Conservation (phyloP, 2,113 vertebrate genomes). For the Lipotes vexillifer region DNA sequence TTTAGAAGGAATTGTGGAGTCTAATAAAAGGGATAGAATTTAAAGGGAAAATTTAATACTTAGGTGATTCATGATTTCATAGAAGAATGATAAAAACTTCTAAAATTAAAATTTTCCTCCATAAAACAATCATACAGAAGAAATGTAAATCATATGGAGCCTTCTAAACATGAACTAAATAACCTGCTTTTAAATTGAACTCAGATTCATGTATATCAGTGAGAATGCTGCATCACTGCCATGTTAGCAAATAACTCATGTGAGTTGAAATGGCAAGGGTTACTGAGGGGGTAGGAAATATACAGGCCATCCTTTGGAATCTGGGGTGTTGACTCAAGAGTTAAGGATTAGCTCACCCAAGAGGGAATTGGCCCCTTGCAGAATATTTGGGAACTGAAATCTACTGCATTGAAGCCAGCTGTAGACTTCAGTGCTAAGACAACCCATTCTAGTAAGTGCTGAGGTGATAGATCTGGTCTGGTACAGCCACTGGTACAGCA, state of each 20-base stretch:
- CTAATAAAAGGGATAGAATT: neutral
- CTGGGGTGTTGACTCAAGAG: neutral
- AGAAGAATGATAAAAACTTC: neutral
- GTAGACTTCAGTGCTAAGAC: neutral
- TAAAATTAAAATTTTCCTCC: neutral
- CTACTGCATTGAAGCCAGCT: neutral
- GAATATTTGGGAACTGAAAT: neutral
- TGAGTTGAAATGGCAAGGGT: fast-evolving
- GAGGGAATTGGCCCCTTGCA: neutral
- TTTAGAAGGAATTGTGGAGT: neutral
- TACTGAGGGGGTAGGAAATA: fast-evolving
- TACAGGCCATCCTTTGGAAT: neutral
- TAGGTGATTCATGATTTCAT: neutral
- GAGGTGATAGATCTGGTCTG: neutral
- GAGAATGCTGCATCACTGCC: neutral
- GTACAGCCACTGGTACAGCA: neutral
- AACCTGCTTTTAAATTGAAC: neutral
- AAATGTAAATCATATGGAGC: neutral
- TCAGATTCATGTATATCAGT: fast-evolving
- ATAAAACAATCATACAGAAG: neutral
- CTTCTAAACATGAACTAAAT: neutral
- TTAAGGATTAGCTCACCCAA: neutral
- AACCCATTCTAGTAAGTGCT: neutral
- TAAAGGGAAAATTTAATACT: neutral
- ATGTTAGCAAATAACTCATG: neutral